Conservation (phyloP, 2,113 vertebrate genomes). For the Poecilia latipinna region DNA sequence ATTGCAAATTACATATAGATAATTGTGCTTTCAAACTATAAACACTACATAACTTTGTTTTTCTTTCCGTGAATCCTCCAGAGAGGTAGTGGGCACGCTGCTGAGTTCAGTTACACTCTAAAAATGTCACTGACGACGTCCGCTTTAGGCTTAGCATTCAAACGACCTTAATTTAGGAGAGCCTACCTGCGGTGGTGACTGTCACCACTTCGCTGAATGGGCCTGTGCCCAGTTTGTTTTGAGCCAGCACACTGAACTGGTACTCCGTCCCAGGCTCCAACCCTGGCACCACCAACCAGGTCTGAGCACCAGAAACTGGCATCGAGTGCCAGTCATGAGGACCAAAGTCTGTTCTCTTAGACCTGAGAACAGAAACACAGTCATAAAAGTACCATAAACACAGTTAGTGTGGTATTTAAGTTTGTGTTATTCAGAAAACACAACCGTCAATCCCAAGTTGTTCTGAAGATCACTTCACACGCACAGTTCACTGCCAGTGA, state of each 20-base stretch:
- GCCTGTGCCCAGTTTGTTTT: slow-evolving; percentile 98
- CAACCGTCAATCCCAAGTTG: too few relatives aligned
- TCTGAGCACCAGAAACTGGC: slow-evolving; percentile 89
- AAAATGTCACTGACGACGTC: slow-evolving; percentile 26
- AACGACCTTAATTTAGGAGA: slow-evolving; percentile 26
- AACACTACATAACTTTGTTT: too few relatives aligned
- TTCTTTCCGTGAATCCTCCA: slow-evolving; percentile 15
- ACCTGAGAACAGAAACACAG: slow-evolving; percentile 78
- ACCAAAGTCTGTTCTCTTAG: slow-evolving; percentile 95
- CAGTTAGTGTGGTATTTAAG: background rate
- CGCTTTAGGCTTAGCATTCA: background rate
- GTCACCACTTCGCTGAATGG: slow-evolving; percentile 99
- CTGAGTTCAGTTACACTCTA: slow-evolving; percentile 1
- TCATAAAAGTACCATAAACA: background rate
- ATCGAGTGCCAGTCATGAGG: slow-evolving; percentile 97
- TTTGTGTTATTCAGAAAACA: too few relatives aligned
- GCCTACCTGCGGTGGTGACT: slow-evolving; percentile 96
- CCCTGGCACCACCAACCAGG: slow-evolving; percentile 90
- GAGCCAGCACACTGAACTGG: slow-evolving; percentile 99
- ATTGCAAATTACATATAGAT: background rate
- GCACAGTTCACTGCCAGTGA: too few relatives aligned
- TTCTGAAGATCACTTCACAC: too few relatives aligned
- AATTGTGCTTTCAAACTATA: background rate
- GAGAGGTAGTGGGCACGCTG: slow-evolving; percentile 44
- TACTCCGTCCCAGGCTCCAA: slow-evolving; percentile 96